A percentile compares a stretch with the other conserved stretches of the same genome.
phyloP scores from a whole-genome alignment of 2,113 vertebrate genomes.

The Mus pahari region DNA sequence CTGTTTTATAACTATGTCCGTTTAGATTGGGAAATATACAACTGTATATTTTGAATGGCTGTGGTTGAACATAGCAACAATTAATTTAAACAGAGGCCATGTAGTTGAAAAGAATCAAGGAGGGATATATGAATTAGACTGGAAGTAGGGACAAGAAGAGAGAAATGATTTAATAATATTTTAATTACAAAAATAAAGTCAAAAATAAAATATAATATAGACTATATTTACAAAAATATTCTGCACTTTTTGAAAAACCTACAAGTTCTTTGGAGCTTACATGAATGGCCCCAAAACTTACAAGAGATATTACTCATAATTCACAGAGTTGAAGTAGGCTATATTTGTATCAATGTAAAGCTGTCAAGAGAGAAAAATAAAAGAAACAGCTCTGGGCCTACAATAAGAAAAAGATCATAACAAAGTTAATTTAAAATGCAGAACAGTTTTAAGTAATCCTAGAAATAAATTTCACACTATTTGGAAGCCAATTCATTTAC shows the following conservation, averaged over 20 bases:
- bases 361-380: slow-evolving; percentile 48
- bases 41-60: background rate
- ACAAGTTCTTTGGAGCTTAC: slow-evolving; percentile 54
- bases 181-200: background rate
- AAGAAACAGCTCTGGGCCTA: background rate
- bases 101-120: background rate
- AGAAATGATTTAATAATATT: background rate
- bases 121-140: background rate
- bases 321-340: slow-evolving; percentile 17
- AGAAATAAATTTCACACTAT: slow-evolving; percentile 41
- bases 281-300: background rate
- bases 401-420: slow-evolving; percentile 17
- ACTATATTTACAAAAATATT: background rate
- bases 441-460: slow-evolving; percentile 17
- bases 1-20: background rate
- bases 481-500: slow-evolving; percentile 44
- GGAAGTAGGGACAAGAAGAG: background rate
- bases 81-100: background rate
- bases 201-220: background rate
- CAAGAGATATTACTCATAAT: background rate
- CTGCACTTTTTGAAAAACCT: background rate
- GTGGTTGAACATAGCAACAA: background rate
- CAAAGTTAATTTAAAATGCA: slow-evolving; percentile 21
- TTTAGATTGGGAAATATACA: no score
- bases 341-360: slow-evolving; percentile 5